Evolutionary conservation across 1,140 invertebrate species (phyloP).

Genomic region (Bombus confusus): DNA sequence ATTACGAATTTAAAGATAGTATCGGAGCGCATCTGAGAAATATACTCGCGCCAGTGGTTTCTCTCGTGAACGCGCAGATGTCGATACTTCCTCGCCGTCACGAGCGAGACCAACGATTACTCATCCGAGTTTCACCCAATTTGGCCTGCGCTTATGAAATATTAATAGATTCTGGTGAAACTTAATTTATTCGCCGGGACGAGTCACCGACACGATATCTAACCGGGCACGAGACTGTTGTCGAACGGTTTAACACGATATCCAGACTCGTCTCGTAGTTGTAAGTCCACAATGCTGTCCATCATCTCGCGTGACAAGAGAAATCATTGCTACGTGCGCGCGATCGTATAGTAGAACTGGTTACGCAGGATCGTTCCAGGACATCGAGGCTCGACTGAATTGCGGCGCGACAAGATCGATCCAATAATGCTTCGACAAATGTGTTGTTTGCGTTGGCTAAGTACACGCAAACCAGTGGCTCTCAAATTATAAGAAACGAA

Average conservation of each 20-base stretch:
- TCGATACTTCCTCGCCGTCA: background rate
- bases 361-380: constrained; percentile 42
- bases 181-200: constrained; percentile 43
- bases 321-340: constrained; percentile 38
- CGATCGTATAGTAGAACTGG: constrained; percentile 30
- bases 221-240: background rate
- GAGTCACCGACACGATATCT: constrained; percentile 29
- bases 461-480: background rate
- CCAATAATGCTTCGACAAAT: constrained; percentile 29
- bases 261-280: constrained; percentile 17
- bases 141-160: constrained; percentile 53
- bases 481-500: background rate
- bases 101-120: constrained; percentile 16
- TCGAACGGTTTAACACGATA: constrained; percentile 5
- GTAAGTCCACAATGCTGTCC: constrained; percentile 32
- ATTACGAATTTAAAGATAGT: constrained; percentile 21
- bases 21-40: constrained; percentile 7
- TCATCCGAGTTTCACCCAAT: constrained; percentile 51
- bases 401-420: constrained; percentile 1
- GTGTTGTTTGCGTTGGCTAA: background rate
- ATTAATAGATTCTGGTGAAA: constrained; percentile 51
- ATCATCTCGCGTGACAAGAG: constrained; percentile 41
- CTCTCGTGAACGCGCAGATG: background rate
- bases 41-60: background rate
- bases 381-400: constrained; percentile 21